Conservation (phyloP, 2,113 vertebrate genomes). For the Gobiocypris rarus region DNA sequence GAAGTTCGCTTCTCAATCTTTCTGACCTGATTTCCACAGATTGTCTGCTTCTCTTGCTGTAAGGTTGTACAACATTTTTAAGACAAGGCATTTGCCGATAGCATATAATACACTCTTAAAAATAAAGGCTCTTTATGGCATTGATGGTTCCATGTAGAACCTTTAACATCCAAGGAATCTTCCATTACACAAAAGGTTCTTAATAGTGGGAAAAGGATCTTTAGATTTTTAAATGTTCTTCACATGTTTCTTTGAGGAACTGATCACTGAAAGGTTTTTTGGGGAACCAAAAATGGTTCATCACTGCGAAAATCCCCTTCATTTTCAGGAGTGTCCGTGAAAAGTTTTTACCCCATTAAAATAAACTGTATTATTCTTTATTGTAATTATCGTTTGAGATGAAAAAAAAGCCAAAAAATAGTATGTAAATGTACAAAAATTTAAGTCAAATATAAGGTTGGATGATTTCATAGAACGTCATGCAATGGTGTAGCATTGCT, state of each 20-base stretch:
- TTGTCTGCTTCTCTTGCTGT: conserved; percentile 41
- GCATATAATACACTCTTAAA: not conserved
- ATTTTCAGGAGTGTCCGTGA: not conserved
- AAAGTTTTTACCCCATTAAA: not conserved
- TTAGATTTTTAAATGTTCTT: not conserved
- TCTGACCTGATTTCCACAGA: conserved; percentile 54
- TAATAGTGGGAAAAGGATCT: not conserved
- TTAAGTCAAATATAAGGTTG: conserved; percentile 10
- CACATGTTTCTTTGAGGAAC: not conserved
- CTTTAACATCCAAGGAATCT: not conserved
- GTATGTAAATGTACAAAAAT: conserved; percentile 25
- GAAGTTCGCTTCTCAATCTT: conserved; percentile 48
- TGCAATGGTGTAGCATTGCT: conserved; percentile 50
- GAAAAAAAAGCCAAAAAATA: conserved; percentile 25
- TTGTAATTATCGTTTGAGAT: not conserved
- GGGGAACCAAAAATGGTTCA: not conserved
- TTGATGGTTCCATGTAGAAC: not conserved
- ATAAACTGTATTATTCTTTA: not conserved
- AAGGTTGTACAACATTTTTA: conserved; percentile 42
- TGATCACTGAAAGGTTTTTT: not conserved
- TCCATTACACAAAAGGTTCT: not conserved
- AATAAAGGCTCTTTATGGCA: not conserved
- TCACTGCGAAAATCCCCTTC: not conserved
- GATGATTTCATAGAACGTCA: conserved; percentile 46
- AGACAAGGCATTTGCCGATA: not conserved